phyloP scores from a whole-genome alignment of 1,140 invertebrate genomes.

The Temnothorax nylanderi region DNA sequence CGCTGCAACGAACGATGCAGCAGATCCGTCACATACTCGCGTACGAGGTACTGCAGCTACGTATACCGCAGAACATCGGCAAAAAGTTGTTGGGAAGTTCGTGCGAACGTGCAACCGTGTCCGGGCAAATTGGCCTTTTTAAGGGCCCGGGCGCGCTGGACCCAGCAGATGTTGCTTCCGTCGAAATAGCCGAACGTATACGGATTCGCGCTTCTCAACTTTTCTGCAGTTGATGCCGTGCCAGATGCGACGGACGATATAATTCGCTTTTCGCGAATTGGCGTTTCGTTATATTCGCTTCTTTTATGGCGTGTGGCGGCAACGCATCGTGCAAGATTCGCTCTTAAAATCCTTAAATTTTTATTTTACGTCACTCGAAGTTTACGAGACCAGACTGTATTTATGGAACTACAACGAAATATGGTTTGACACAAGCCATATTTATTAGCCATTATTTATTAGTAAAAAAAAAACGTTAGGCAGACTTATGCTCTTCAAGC shows the following conservation, averaged over 20 bases:
- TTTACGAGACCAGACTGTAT: neutral
- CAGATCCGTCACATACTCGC: constrained; percentile 30
- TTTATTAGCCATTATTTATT: too few species aligned
- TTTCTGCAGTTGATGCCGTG: constrained; percentile 65
- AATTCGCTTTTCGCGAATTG: constrained; percentile 62
- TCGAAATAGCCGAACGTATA: constrained; percentile 56
- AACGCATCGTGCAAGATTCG: neutral
- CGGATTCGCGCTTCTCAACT: constrained; percentile 66
- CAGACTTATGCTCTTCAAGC: neutral
- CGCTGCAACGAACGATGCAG: constrained; percentile 25
- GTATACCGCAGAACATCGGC: constrained; percentile 34
- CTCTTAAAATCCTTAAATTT: neutral
- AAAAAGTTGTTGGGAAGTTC: constrained; percentile 67
- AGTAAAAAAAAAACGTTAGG: neutral
- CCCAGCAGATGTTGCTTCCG: constrained; percentile 71
- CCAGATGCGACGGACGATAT: constrained; percentile 70
- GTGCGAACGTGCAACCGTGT: constrained; percentile 41
- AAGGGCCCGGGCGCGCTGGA: constrained; percentile 22
- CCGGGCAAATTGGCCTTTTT: constrained; percentile 66
- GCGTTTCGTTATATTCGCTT: constrained; percentile 20
- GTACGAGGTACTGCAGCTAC: constrained; percentile 7
- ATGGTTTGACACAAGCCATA: neutral
- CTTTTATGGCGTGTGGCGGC: constrained; percentile 5
- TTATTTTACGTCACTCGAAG: neutral
- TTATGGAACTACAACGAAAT: neutral